A percentile compares a stretch with the other conserved stretches of the same genome.
Conservation (phyloP, 2,888 invertebrate genomes). For the Sminthurinus aureus region DNA sequence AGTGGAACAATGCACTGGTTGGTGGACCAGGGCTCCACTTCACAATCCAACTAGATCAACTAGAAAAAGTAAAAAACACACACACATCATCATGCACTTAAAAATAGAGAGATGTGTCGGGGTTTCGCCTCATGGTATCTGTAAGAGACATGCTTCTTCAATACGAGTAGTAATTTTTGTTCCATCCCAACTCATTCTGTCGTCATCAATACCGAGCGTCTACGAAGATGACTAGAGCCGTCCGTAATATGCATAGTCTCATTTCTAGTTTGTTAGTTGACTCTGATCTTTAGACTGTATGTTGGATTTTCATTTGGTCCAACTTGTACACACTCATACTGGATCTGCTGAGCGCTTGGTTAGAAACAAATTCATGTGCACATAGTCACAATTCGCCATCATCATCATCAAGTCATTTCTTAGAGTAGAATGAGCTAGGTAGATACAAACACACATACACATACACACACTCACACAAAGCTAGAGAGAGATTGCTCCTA, state of each 20-base stretch:
- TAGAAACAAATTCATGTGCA: background rate
- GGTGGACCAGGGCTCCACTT: constrained; percentile 39
- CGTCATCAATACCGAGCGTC: no score
- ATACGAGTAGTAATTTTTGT: no score
- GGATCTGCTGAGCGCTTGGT: no score
- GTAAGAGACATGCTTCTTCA: background rate
- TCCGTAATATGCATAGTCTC: no score
- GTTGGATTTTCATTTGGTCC: no score
- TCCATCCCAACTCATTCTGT: no score
- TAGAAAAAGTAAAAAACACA: constrained; percentile 39
- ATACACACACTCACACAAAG: background rate
- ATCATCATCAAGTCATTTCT: background rate
- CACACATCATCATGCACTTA: constrained; percentile 42
- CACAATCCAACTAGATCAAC: constrained; percentile 48
- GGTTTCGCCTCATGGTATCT: constrained; percentile 12
- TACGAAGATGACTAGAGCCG: no score
- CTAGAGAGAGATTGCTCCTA: constrained; percentile 3
- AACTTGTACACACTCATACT: no score
- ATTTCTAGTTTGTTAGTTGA: no score
- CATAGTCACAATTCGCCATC: no score
- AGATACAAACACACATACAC: background rate
- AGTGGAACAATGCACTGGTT: constrained; percentile 46
- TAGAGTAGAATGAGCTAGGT: background rate
- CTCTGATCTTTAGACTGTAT: no score
- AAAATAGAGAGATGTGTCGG: constrained; percentile 40